Evolutionary conservation across 2,888 invertebrate genomes (phyloP).

Genomic region (Caenorhabditis parvicauda): DNA sequence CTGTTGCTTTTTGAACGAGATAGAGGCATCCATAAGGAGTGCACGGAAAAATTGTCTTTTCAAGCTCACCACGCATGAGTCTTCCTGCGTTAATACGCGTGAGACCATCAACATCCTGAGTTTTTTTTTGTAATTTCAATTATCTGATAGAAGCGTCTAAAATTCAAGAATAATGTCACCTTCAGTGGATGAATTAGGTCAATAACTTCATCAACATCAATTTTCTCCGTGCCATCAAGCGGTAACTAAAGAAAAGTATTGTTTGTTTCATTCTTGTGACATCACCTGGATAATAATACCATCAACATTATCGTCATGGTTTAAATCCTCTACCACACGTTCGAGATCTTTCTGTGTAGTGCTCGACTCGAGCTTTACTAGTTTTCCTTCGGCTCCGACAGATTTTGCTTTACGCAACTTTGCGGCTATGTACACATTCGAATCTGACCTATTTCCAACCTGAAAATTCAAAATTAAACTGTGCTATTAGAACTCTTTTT

Average conservation of each 20-base stretch:
- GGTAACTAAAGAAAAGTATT: constrained; percentile 69
- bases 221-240: constrained; percentile 77
- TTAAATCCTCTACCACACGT: constrained; percentile 73
- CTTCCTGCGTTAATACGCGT: constrained; percentile 83
- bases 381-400: constrained; percentile 74
- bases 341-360: constrained; percentile 73
- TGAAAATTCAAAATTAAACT: constrained; percentile 66
- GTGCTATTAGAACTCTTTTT: too few relatives aligned
- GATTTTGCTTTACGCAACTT: constrained; percentile 87
- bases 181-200: constrained; percentile 72
- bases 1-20: constrained; percentile 72
- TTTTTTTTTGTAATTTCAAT: neutral
- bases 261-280: neutral
- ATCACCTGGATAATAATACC: constrained; percentile 63
- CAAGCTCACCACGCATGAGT: constrained; percentile 82
- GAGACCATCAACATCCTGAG: constrained; percentile 60
- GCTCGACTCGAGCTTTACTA: constrained; percentile 77
- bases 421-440: constrained; percentile 95
- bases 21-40: constrained; percentile 94
- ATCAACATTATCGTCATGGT: constrained; percentile 75
- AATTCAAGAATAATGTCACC: constrained; percentile 7
- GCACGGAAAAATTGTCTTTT: constrained; percentile 80
- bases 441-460: constrained; percentile 93
- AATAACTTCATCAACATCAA: constrained; percentile 79
- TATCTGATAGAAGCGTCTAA: neutral